These are phyloP conservation scores for Diabrotica virgifera DNA, from an alignment of 1,140 invertebrate species.

Conservation along the genomic window DNA sequence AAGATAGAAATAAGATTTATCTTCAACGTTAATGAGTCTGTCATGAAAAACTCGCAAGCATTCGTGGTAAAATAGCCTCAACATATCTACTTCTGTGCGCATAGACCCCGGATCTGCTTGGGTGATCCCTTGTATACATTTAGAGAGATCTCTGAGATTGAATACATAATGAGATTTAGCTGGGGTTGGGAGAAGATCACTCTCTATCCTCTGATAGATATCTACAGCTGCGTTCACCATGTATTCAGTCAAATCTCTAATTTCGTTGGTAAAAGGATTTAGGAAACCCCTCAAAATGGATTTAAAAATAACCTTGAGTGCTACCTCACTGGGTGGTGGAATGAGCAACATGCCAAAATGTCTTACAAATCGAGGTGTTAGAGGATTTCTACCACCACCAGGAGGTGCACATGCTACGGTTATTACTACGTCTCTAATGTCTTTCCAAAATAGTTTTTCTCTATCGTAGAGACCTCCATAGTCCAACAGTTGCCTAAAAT, in stretches of 20 bases:
- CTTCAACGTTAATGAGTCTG: conserved; percentile 70
- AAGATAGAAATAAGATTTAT: conserved; percentile 76
- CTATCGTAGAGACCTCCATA: conserved; percentile 81
- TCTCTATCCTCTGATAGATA: conserved; percentile 73
- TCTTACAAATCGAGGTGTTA: conserved; percentile 79
- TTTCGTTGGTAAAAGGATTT: conserved; percentile 68
- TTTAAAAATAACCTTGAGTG: conserved; percentile 79
- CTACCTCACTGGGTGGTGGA: conserved; percentile 69
- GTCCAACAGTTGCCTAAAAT: conserved; percentile 73
- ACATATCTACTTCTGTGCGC: conserved; percentile 62
- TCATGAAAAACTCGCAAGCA: conserved; percentile 88
- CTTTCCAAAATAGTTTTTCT: conserved; percentile 83
- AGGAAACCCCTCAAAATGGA: conserved; percentile 75
- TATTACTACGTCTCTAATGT: conserved; percentile 80
- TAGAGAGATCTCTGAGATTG: conserved; percentile 85
- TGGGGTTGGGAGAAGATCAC: conserved; percentile 79
- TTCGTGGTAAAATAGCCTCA: conserved; percentile 83
- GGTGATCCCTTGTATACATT: conserved; percentile 83
- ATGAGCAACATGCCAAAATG: conserved; percentile 81
- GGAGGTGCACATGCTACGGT: conserved; percentile 82
- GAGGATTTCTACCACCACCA: conserved; percentile 80
- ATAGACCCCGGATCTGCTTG: conserved; percentile 66
- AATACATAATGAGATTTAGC: conserved; percentile 91
- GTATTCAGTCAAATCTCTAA: conserved; percentile 64
- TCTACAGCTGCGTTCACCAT: conserved; percentile 79